Base-by-base conservation (phyloP, 2,113 vertebrate genomes). In the Beaufortia kweichowensis region DNA sequence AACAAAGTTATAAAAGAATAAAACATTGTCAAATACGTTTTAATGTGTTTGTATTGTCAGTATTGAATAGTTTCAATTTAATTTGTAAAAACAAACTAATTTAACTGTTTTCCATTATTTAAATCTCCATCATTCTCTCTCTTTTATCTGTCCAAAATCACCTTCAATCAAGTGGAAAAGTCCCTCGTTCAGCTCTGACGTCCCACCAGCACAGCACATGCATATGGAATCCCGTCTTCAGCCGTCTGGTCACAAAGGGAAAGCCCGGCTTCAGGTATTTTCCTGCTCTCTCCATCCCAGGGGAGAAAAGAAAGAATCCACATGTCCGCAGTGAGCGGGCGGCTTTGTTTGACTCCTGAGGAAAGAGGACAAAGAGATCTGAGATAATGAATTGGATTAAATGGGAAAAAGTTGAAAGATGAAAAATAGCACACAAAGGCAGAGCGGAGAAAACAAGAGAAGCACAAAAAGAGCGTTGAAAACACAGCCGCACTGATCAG, bases 321-420 rank as follows among this genome's bases (percentile, higher is more conserved):
- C 71, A 79, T 88, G 88, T 90, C 89, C 87, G 84, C 88, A 87
- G 89, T 88, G 87, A 88, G 88, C 86, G 41, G 60, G 88, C 80
- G n/a, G 84, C 87, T 90, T 91, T 91, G 88, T 91, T 84, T 87
- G 83, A 77, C 73, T 82, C 86, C 88, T 89, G 89, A 87, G 88
- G 84, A 77, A 80, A 88, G 85, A 61, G 88, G 79, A 87, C 74
- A 50, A 46, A 83, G 76, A 84, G 84, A 83, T 86, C 75, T 60
- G 71, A 80, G 80, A 82, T 89, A 90, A 91, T 90, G 87, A 90
- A 90, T 88, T 90, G 86, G 86, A 90, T 91, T 91, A 90, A 90
- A 90, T 78, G 86, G 86, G 86, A 86, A 85, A 84, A 87, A 85
- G 86, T 85, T 85, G 87, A 85, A 83, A 83, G 83, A 84, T 59